Conservation (phyloP, 2,888 invertebrate genomes). For the Cosmia pyralina region DNA sequence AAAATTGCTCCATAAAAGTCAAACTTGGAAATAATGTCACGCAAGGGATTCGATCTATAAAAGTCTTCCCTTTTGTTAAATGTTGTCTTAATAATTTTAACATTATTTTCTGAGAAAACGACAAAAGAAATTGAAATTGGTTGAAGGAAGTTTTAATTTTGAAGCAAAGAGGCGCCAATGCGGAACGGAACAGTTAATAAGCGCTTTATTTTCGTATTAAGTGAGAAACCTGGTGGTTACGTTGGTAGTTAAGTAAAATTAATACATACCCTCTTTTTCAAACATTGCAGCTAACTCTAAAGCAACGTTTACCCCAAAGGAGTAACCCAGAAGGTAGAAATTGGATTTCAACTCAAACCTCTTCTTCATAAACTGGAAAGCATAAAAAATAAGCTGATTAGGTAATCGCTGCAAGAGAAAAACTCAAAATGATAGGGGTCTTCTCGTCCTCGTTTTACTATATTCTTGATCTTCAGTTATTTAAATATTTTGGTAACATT, state of each 20-base stretch:
- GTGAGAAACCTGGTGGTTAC: not conserved
- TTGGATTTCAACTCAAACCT: conserved; percentile 65
- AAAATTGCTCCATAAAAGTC: conserved; percentile 55
- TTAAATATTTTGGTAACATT: not conserved
- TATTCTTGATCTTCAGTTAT: not conserved
- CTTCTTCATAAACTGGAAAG: conserved; percentile 67
- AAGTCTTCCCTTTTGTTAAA: conserved; percentile 40
- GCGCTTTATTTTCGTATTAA: conserved; percentile 6
- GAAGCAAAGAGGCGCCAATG: not conserved
- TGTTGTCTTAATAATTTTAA: conserved; percentile 32
- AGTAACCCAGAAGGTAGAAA: conserved; percentile 74
- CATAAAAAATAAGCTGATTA: not conserved
- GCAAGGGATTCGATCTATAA: conserved; percentile 53
- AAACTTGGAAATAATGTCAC: conserved; percentile 55
- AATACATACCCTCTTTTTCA: conserved; percentile 77
- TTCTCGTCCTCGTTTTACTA: not conserved
- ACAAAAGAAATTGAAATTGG: conserved; percentile 30
- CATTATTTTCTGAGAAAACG: conserved; percentile 17
- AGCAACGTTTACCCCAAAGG: conserved; percentile 76
- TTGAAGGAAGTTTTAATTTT: conserved; percentile 30
- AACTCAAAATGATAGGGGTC: too few relatives aligned
- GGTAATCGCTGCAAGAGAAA: too few relatives aligned
- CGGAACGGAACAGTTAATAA: conserved; percentile 9
- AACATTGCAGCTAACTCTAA: conserved; percentile 76
- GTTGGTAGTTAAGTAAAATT: not conserved